Evolutionary conservation across 2,888 invertebrate genomes (phyloP).

Genomic region (Hipparchia sbordonii): DNA sequence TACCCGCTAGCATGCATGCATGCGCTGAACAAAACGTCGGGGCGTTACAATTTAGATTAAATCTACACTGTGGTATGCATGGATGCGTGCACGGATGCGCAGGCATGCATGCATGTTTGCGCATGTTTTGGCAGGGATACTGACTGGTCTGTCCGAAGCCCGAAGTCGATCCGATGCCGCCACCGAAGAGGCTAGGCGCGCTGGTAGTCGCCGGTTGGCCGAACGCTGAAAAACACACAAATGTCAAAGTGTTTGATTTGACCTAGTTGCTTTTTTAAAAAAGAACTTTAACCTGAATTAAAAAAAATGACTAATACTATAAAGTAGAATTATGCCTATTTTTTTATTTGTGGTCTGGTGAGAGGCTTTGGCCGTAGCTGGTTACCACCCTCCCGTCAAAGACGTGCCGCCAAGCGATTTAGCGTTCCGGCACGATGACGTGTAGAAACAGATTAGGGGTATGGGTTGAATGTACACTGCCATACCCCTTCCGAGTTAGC

Average conservation of each 20-base stretch:
- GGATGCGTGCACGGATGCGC: conserved; percentile 11
- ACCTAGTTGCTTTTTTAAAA: no score
- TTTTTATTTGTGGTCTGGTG: no score
- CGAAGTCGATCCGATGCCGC: conserved; percentile 77
- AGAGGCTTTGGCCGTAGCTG: no score
- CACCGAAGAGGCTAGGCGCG: conserved; percentile 85
- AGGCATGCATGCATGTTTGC: conserved; percentile 1
- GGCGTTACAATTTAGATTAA: neutral
- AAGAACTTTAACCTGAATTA: no score
- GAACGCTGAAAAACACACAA: conserved; percentile 57
- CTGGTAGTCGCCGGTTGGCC: conserved; percentile 80
- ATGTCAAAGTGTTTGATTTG: neutral
- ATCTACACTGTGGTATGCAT: conserved; percentile 7
- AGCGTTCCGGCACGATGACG: no score
- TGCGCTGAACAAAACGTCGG: neutral
- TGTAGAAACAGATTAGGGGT: no score
- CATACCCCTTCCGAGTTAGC: no score
- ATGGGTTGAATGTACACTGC: no score
- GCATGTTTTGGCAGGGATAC: conserved; percentile 38
- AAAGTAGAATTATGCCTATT: no score
- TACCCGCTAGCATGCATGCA: conserved; percentile 5
- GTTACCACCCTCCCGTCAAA: no score
- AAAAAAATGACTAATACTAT: no score
- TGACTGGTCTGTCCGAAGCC: conserved; percentile 82
- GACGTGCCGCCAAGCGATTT: no score